Evolutionary conservation across 2,888 invertebrate genomes (phyloP).

Genomic region (Cistogaster globosa): DNA sequence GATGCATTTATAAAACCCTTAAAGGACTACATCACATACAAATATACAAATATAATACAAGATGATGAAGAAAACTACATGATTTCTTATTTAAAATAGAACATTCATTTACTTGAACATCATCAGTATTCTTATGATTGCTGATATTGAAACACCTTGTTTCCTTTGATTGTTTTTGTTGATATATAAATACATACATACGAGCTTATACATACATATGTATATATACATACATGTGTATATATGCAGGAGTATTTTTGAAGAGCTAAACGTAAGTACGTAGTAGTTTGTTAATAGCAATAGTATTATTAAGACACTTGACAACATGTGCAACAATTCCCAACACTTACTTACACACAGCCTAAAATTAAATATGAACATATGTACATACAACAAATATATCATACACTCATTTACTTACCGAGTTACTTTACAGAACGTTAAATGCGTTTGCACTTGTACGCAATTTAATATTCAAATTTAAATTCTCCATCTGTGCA

Average conservation of each 20-base stretch:
- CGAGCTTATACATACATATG: not conserved
- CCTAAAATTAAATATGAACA: not conserved
- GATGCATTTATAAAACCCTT: conserved; percentile 51
- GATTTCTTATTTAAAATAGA: conserved; percentile 57
- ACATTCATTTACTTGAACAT: conserved; percentile 12
- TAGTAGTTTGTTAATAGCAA: conserved; percentile 57
- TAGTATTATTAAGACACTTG: conserved; percentile 64
- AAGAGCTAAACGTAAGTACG: not conserved
- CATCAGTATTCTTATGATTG: conserved; percentile 36
- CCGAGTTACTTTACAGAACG: not conserved
- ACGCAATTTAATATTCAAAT: conserved; percentile 49
- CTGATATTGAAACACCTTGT: conserved; percentile 56
- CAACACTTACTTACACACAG: conserved; percentile 53
- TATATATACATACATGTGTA: not conserved
- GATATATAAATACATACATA: not conserved
- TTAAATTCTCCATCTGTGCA: conserved; percentile 43
- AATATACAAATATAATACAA: not conserved
- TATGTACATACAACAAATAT: not conserved
- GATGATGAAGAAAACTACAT: conserved; percentile 38
- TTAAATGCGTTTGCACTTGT: conserved; percentile 53
- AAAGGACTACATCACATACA: conserved; percentile 28
- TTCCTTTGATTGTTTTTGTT: conserved; percentile 2
- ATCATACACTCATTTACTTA: conserved; percentile 6
- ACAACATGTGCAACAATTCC: conserved; percentile 72
- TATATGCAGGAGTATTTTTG: not conserved